Percentiles rank a stretch among this genome's conserved stretches.
Evolutionary conservation across 2,888 invertebrate species (phyloP).

Genomic region (Panorpa germanica): DNA sequence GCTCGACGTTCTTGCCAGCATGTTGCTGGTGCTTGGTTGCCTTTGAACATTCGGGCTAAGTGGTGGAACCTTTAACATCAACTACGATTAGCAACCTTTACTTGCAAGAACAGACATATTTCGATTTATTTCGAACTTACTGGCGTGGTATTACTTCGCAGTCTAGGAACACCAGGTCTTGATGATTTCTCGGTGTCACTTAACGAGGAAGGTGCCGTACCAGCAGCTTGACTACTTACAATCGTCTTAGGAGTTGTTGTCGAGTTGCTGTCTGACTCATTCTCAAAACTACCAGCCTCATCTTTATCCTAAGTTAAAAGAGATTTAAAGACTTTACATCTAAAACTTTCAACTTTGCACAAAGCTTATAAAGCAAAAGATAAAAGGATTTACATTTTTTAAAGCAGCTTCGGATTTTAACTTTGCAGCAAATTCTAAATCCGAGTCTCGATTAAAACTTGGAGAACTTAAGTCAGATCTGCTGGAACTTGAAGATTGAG

Average conservation of each 20-base stretch:
- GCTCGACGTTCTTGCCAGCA: constrained; percentile 41
- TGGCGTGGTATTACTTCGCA: too few species aligned
- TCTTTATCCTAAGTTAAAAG: constrained; percentile 27
- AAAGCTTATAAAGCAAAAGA: too few species aligned
- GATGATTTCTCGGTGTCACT: constrained; percentile 37
- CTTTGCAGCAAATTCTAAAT: constrained; percentile 37
- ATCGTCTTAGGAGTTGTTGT: constrained; percentile 56
- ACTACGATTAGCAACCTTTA: constrained; percentile 7
- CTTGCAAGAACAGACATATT: constrained; percentile 4
- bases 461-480: constrained; percentile 51
- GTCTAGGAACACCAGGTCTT: too few species aligned
- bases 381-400: too few species aligned
- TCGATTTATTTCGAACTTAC: constrained; percentile 1
- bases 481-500: constrained; percentile 56
- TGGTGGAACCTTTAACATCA: constrained; percentile 25
- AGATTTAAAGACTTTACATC: too few species aligned
- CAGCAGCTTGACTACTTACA: constrained; percentile 35
- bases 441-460: constrained; percentile 47
- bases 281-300: constrained; percentile 44
- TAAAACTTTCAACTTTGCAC: too few species aligned
- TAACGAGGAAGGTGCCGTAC: too few species aligned
- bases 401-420: constrained; percentile 19
- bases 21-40: constrained; percentile 38
- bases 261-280: constrained; percentile 61
- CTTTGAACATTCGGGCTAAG: constrained; percentile 32